These are phyloP conservation scores for Lamproptera curius DNA, from an alignment of 2,888 invertebrate species.

Conservation along the genomic window DNA sequence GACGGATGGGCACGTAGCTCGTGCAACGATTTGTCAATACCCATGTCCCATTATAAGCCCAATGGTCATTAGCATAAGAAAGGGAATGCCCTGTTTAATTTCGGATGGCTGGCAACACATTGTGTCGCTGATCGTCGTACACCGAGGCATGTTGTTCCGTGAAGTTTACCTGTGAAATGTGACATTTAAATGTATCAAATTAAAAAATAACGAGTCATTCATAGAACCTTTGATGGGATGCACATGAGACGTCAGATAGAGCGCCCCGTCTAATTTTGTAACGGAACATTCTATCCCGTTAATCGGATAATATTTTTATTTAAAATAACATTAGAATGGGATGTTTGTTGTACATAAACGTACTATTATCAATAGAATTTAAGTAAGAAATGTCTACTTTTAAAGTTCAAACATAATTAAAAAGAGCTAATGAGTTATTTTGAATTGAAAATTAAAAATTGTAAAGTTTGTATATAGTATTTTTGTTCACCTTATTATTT, in stretches of 20 bases:
- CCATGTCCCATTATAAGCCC: constrained; percentile 29
- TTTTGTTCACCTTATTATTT: too few relatives aligned
- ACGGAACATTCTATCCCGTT: too few relatives aligned
- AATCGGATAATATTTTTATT: too few relatives aligned
- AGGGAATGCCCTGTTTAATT: constrained; percentile 26
- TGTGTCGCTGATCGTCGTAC: constrained; percentile 21
- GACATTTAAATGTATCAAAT: constrained; percentile 65
- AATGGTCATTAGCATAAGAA: constrained; percentile 28
- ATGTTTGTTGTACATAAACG: too few relatives aligned
- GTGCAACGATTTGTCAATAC: constrained; percentile 27
- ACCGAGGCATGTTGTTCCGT: constrained; percentile 42
- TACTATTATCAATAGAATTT: too few relatives aligned
- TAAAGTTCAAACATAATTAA: too few relatives aligned
- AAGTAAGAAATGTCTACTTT: too few relatives aligned
- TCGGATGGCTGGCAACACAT: constrained; percentile 17
- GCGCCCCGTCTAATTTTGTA: neutral
- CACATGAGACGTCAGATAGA: constrained; percentile 34
- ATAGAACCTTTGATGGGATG: constrained; percentile 57
- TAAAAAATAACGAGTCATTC: constrained; percentile 65
- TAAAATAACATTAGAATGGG: too few relatives aligned
- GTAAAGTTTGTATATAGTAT: too few relatives aligned
- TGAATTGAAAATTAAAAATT: too few relatives aligned
- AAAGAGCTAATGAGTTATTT: too few relatives aligned
- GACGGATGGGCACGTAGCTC: constrained; percentile 28
- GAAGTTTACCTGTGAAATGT: constrained; percentile 58